These are phyloP conservation scores for Crax fasciolata DNA, from an alignment of 2,797 vertebrate species.

Conservation along the genomic window DNA sequence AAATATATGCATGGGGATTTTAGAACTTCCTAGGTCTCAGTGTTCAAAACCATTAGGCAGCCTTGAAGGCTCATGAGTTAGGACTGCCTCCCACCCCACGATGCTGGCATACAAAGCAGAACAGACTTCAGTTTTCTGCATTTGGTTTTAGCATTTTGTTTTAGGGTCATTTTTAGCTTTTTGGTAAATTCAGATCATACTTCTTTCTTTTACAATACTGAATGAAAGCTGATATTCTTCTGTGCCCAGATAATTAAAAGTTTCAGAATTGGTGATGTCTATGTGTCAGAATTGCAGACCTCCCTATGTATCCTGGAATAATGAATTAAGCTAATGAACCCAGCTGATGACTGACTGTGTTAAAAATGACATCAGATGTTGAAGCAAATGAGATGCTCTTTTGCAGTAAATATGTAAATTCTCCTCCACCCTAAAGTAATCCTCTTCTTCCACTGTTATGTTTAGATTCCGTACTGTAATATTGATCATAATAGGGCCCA, in stretches of 20 bases:
- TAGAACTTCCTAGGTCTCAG: neutral
- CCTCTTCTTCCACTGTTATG: neutral
- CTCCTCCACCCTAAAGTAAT: neutral
- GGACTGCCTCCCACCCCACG: neutral
- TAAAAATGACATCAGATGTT: slow-evolving; percentile 27
- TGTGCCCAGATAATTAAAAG: neutral
- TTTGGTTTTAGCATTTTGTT: slow-evolving; percentile 31
- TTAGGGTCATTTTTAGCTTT: slow-evolving; percentile 45
- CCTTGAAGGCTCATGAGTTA: slow-evolving; percentile 12
- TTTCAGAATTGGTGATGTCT: neutral
- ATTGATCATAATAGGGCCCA: neutral
- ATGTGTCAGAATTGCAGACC: neutral
- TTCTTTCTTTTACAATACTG: neutral
- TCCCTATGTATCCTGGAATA: neutral
- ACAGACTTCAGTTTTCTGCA: slow-evolving; percentile 39
- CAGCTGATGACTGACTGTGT: slow-evolving; percentile 10
- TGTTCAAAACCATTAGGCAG: neutral
- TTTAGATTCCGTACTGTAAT: neutral
- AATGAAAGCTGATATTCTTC: slow-evolving; percentile 18
- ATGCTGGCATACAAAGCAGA: slow-evolving; percentile 23
- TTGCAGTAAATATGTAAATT: neutral
- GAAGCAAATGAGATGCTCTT: neutral
- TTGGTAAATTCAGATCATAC: slow-evolving; percentile 5
- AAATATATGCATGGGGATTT: neutral
- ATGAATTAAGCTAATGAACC: slow-evolving; percentile 3